These are phyloP conservation scores for Furnarius figulus DNA, from an alignment of 2,113 vertebrate species.

Conservation along the genomic window DNA sequence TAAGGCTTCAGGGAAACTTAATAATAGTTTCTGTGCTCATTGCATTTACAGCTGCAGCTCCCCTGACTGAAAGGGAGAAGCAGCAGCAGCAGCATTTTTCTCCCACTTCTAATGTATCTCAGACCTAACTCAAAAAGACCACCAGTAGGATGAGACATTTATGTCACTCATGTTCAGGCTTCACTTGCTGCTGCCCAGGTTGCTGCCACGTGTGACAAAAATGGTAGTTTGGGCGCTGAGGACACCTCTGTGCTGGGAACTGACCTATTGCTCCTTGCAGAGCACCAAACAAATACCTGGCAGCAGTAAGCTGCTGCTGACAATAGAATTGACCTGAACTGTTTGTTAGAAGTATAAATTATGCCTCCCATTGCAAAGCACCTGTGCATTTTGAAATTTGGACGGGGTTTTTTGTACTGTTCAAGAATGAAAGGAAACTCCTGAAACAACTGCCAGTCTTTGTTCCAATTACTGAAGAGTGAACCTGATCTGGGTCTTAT, in stretches of 20 bases:
- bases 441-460: neutral
- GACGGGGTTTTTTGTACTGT: neutral
- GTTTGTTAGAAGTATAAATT: neutral
- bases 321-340: neutral
- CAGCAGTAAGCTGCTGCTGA: neutral
- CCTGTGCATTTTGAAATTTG: neutral
- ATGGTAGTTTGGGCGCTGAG: neutral
- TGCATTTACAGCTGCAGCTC: neutral
- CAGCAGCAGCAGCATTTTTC: neutral
- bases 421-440: neutral
- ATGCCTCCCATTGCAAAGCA: neutral
- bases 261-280: neutral
- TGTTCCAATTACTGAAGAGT: fast-evolving
- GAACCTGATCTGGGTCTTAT: neutral
- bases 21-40: neutral
- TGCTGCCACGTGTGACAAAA: neutral
- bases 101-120: neutral
- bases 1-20: neutral
- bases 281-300: neutral
- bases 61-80: neutral
- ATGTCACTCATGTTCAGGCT: neutral
- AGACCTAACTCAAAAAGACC: neutral
- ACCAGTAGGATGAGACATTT: neutral
- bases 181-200: neutral
- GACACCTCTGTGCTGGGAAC: neutral